Conservation (phyloP, 2,113 vertebrate species). For the Oncorhynchus gorbuscha region DNA sequence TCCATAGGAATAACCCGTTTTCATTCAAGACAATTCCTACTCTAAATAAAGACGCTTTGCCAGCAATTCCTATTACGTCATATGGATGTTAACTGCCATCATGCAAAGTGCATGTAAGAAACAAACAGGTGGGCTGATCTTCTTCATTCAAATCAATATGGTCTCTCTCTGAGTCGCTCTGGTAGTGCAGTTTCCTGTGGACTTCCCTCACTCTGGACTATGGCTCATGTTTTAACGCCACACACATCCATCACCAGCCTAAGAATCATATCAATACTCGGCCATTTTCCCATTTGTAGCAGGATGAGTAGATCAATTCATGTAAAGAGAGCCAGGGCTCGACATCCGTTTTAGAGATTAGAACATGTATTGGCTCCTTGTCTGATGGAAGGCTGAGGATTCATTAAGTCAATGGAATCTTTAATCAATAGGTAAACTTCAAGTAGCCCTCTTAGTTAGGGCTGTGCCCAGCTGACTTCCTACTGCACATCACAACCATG, state of each 20-base stretch:
- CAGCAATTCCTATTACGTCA: background rate
- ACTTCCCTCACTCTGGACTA: slow-evolving; percentile 50
- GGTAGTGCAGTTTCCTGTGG: slow-evolving; percentile 46
- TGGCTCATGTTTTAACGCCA: slow-evolving; percentile 68
- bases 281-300: slow-evolving; percentile 78
- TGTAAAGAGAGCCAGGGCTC: slow-evolving; percentile 82
- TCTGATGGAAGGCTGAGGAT: slow-evolving; percentile 83
- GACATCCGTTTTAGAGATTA: slow-evolving; percentile 85
- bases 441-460: slow-evolving; percentile 75
- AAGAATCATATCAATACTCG: slow-evolving; percentile 78
- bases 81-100: background rate
- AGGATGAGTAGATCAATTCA: slow-evolving; percentile 80
- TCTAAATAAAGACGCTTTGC: background rate
- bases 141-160: slow-evolving; percentile 50
- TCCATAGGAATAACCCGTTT: no score
- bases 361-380: slow-evolving; percentile 80
- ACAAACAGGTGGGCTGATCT: slow-evolving; percentile 28
- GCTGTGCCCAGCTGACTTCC: background rate
- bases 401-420: slow-evolving; percentile 98
- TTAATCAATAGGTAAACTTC: slow-evolving; percentile 93
- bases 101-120: slow-evolving; percentile 18
- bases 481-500: no score
- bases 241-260: slow-evolving; percentile 76
- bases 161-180: slow-evolving; percentile 51
- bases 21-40: background rate